These are phyloP conservation scores for Agonum fuliginosum DNA, from an alignment of 2,888 invertebrate genomes.

Conservation along the genomic window DNA sequence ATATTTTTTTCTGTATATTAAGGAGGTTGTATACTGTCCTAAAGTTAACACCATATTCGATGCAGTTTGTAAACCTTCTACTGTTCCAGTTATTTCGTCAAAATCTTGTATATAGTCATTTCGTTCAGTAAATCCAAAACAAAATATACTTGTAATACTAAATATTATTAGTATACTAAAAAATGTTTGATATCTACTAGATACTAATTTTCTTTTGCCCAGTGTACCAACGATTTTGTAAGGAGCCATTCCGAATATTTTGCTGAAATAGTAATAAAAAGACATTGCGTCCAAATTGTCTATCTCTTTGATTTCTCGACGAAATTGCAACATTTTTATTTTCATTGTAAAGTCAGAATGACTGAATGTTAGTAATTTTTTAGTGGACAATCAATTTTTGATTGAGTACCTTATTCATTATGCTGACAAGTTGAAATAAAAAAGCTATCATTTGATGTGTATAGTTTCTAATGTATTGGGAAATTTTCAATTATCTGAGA, in stretches of 20 bases:
- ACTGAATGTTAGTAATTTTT: no score
- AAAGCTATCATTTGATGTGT: no score
- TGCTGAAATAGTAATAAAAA: conserved; percentile 22
- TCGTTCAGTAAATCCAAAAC: conserved; percentile 36
- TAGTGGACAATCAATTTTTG: no score
- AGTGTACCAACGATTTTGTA: conserved; percentile 20
- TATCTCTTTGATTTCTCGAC: background rate
- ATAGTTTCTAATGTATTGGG: no score
- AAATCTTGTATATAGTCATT: background rate
- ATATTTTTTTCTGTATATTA: conserved; percentile 23
- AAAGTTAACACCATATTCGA: conserved; percentile 32
- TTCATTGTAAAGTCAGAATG: no score
- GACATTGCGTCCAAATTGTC: conserved; percentile 33
- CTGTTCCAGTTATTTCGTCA: background rate
- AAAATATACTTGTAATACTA: conserved; percentile 8
- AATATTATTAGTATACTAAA: conserved; percentile 23
- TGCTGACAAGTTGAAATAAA: no score
- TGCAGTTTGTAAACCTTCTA: conserved; percentile 33
- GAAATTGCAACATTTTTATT: background rate
- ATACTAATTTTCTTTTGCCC: conserved; percentile 21
- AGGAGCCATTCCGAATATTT: conserved; percentile 48
- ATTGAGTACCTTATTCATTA: no score
- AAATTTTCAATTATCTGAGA: no score
- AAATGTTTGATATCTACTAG: conserved; percentile 13
- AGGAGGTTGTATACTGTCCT: conserved; percentile 33